phyloP scores from a whole-genome alignment of 2,888 invertebrate species.

The Lasioglossum pauxillum region DNA sequence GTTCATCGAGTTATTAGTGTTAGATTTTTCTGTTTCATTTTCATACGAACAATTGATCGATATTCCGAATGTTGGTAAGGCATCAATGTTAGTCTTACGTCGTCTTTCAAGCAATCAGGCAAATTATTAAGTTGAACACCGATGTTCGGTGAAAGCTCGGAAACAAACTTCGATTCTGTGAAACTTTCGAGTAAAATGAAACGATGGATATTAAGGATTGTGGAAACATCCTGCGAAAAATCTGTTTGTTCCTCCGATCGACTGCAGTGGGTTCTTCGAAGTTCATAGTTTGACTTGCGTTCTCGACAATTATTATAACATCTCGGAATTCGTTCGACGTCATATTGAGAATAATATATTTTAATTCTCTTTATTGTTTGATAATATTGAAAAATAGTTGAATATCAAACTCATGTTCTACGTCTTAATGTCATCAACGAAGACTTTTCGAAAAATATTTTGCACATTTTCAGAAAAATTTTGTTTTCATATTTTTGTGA shows the following conservation, averaged over 20 bases:
- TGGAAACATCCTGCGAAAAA: background rate
- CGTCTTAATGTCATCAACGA: background rate
- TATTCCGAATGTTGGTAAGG: background rate
- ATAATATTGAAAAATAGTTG: background rate
- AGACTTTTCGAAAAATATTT: background rate
- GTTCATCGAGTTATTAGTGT: background rate
- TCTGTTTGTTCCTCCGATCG: conserved; percentile 4
- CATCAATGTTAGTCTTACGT: background rate
- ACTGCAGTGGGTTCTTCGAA: background rate
- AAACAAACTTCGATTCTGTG: background rate
- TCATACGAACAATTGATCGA: background rate
- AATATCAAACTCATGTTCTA: background rate
- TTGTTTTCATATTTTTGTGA: background rate
- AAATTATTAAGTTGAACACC: conserved; percentile 5
- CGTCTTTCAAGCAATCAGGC: background rate
- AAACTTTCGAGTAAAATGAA: background rate
- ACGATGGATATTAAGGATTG: background rate
- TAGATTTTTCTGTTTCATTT: background rate
- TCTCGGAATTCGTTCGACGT: background rate
- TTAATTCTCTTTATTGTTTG: background rate
- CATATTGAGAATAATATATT: background rate
- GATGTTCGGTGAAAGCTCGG: background rate
- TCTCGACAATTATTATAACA: background rate
- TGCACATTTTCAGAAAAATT: background rate
- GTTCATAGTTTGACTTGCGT: background rate